Conservation (phyloP, 2,113 vertebrate genomes). For the Bos indicus region DNA sequence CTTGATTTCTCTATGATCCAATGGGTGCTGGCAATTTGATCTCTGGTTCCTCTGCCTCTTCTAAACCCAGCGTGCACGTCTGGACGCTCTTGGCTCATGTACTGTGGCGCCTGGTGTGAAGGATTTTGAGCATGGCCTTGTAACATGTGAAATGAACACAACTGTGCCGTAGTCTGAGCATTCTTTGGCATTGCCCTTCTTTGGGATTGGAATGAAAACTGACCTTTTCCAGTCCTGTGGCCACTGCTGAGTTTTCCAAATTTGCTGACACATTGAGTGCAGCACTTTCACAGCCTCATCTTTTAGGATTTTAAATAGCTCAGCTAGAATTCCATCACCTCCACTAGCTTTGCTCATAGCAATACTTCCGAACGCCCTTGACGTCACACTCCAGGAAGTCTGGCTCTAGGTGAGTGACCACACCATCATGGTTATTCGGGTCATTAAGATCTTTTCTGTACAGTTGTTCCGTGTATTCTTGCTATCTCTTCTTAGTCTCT, state of each 20-base stretch:
- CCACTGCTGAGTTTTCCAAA: neutral
- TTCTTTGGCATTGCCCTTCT: neutral
- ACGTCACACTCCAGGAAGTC: neutral
- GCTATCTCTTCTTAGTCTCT: neutral
- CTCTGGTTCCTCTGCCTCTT: neutral
- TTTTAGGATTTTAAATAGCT: neutral
- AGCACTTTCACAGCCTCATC: neutral
- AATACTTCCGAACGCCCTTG: neutral
- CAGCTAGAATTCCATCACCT: neutral
- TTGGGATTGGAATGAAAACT: neutral
- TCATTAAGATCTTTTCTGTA: neutral
- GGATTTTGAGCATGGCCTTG: neutral
- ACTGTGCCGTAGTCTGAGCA: accelerated
- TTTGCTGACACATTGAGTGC: neutral
- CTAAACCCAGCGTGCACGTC: neutral
- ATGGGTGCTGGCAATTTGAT: neutral
- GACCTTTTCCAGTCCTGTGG: neutral
- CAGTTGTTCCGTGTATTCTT: neutral
- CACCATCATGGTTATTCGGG: neutral
- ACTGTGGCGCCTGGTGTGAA: neutral
- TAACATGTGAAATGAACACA: neutral
- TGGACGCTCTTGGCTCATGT: neutral
- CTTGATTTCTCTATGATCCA: neutral
- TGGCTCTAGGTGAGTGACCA: neutral
- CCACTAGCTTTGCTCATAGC: neutral